Conservation (phyloP, 2,888 invertebrate species). For the Noctua fimbriata region DNA sequence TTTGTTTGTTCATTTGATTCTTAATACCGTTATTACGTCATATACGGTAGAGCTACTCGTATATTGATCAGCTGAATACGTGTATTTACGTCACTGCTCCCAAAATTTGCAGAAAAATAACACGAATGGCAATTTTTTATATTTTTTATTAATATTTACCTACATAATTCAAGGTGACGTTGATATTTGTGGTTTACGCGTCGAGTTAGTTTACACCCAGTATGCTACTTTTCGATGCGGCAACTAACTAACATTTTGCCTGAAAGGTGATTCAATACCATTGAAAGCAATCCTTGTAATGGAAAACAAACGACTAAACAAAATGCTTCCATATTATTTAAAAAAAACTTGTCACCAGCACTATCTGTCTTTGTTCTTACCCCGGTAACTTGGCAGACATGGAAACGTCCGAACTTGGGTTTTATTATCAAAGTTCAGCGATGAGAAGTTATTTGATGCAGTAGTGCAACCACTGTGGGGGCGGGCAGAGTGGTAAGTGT, state of each 20-base stretch:
- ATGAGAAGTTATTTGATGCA: constrained; percentile 47
- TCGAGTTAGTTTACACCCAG: background rate
- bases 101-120: background rate
- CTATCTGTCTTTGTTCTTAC: constrained; percentile 3
- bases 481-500: background rate
- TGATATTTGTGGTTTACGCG: no score
- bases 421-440: constrained; percentile 62
- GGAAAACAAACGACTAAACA: background rate
- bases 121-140: background rate
- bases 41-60: background rate
- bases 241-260: background rate
- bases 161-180: background rate
- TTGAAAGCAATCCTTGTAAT: background rate
- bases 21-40: background rate
- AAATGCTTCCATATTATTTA: background rate
- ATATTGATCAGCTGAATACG: background rate
- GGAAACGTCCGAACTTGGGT: constrained; percentile 36
- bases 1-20: background rate
- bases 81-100: background rate
- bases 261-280: background rate
- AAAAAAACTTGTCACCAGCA: background rate
- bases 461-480: constrained; percentile 14
- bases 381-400: constrained; percentile 46
- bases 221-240: background rate
- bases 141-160: background rate